These are phyloP conservation scores for Falcunculus frontatus DNA, from an alignment of 2,113 vertebrate genomes.

Conservation along the genomic window DNA sequence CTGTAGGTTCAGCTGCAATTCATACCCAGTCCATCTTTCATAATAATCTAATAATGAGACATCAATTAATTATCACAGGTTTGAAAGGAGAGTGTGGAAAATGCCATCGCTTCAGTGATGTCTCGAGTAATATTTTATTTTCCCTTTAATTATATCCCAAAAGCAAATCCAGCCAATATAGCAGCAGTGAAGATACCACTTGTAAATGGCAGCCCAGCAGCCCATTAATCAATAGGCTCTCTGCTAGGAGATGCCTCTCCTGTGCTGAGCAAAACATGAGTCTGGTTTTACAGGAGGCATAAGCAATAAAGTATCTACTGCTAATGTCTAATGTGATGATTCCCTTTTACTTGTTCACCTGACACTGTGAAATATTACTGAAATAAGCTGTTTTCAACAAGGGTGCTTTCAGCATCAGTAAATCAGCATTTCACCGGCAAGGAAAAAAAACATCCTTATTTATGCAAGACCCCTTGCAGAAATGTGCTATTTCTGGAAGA, in stretches of 20 bases:
- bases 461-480: neutral
- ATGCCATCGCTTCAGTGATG: neutral
- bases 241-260: neutral
- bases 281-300: conserved; percentile 19
- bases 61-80: conserved; percentile 20
- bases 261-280: neutral
- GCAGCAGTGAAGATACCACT: neutral
- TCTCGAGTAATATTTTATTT: conserved; percentile 13
- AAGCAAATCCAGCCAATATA: neutral
- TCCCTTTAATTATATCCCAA: conserved; percentile 14
- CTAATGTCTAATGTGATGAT: conserved; percentile 31
- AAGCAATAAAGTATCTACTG: conserved; percentile 35
- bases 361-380: conserved; percentile 52
- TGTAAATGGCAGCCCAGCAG: conserved; percentile 1
- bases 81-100: neutral
- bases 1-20: conserved; percentile 20
- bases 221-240: conserved; percentile 22
- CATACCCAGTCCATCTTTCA: conserved; percentile 10
- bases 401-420: conserved; percentile 5
- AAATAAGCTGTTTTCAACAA: conserved; percentile 26
- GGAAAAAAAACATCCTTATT: neutral
- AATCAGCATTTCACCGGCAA: neutral
- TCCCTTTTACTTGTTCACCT: conserved; percentile 42
- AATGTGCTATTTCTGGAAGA: neutral
- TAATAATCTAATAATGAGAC: conserved; percentile 33